These are phyloP conservation scores for Drosophila vallismaia DNA, from an alignment of 2,888 invertebrate species.

Conservation along the genomic window DNA sequence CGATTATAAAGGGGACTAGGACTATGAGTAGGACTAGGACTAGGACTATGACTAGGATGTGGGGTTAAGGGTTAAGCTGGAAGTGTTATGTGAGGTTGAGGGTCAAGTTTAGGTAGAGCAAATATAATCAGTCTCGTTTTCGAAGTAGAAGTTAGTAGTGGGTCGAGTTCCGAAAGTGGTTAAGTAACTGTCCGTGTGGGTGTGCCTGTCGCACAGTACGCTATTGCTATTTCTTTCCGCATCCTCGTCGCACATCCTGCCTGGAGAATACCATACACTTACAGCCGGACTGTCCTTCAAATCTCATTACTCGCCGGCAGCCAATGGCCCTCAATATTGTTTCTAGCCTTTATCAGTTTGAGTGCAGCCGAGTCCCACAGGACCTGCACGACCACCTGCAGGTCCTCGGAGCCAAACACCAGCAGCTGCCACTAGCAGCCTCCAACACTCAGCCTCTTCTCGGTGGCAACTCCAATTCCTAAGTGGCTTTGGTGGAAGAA, in stretches of 20 bases:
- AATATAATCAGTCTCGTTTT: constrained; percentile 30
- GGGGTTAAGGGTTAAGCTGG: background rate
- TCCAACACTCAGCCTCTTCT: background rate
- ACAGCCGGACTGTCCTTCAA: constrained; percentile 1
- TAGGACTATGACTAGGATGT: background rate
- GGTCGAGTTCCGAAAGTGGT: constrained; percentile 1
- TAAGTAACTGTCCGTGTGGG: constrained; percentile 1
- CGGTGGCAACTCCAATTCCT: background rate
- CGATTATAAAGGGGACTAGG: background rate
- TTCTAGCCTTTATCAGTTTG: background rate
- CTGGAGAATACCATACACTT: too few species aligned
- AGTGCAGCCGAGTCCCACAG: background rate
- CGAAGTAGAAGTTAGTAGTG: constrained; percentile 29
- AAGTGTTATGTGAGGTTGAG: background rate
- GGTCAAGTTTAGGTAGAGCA: background rate
- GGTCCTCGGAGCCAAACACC: background rate
- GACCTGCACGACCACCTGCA: background rate
- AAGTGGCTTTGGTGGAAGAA: background rate
- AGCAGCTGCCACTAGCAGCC: too few species aligned
- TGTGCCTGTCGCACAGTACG: background rate
- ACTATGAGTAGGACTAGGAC: too few species aligned
- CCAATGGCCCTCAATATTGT: background rate
- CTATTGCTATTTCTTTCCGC: too few species aligned
- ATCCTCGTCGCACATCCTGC: background rate
- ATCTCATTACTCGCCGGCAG: background rate